Base-by-base conservation (phyloP, 2,797 vertebrate genomes). In the Anguilla marmorata region DNA sequence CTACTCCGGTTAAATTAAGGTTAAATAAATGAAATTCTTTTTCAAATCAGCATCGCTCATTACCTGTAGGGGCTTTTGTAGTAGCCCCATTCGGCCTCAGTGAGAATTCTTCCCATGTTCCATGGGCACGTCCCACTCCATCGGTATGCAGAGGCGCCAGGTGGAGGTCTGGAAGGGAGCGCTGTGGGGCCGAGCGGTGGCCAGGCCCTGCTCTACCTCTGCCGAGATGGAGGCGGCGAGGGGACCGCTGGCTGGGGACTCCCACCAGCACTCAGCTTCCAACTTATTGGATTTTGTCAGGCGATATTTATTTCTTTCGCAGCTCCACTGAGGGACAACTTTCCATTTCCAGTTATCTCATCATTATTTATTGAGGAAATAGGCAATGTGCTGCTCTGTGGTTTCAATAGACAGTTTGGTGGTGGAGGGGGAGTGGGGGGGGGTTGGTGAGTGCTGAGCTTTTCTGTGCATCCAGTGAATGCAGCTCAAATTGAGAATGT, bases 331-430 rank as follows among this genome's bases (percentile, higher is more conserved):
- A 94, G 93, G 93, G 92, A 90, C 60, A 89, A 90, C 89, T 91
- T 91, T 90, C 90, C 90, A 89, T 90, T 91, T 89, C 85, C 91
- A 93, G 91, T 94, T 94, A 94, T 94, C 92, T 94, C 93, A 93
- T 95, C 91, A 93, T 94, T 94, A 95, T 95, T 93, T 94, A 95
- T 94, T 93, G 93, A 93, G 90, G 86, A 84, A 91, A 89, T 85
- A 90, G 79, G 88, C 2, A 86, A 90, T 90, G 92, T 89, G 91
- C 89, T 89, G 12, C 33, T 89, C 88, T 60, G 74, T 58, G 89
- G 85, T 14, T 80, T 50, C 84, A 7, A 41, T 85, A 87, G 84
- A 88, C 85, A 89, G 90, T 91, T 90, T 66, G 88, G 89, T 7
- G 12, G 87, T 50, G 37, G 30, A 54, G 45, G 76, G 41, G n/a